Evolutionary conservation across 2,113 vertebrate genomes (phyloP).

Genomic region (Alces alces): DNA sequence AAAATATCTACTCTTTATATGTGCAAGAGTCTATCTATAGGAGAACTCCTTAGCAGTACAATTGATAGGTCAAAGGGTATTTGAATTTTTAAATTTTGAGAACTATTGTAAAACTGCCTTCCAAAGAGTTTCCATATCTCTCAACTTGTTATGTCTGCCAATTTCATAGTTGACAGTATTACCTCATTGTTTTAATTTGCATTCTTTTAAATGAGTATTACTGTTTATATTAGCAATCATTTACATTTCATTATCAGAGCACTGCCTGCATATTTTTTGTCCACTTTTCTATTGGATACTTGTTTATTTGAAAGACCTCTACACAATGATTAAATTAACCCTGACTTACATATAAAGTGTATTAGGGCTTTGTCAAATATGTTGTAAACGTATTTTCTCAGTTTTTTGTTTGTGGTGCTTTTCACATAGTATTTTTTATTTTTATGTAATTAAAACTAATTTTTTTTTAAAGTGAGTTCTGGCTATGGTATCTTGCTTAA

Average conservation of each 20-base stretch:
- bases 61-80: not conserved
- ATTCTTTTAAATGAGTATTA: not conserved
- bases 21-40: not conserved
- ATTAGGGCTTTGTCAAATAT: not conserved
- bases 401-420: not conserved
- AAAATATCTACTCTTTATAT: not conserved
- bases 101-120: not conserved
- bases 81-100: not conserved
- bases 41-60: not conserved
- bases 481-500: not conserved
- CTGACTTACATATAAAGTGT: not conserved
- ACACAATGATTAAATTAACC: not conserved
- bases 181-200: not conserved
- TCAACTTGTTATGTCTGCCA: not conserved
- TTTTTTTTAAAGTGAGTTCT: not conserved
- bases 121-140: not conserved
- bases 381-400: not conserved
- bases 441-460: not conserved
- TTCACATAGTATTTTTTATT: not conserved
- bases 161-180: not conserved
- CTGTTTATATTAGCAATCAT: not conserved
- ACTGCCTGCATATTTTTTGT: not conserved
- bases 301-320: not conserved
- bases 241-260: not conserved
- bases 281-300: not conserved